Conservation (phyloP, 2,888 invertebrate species). For the Eristalis pertinax region DNA sequence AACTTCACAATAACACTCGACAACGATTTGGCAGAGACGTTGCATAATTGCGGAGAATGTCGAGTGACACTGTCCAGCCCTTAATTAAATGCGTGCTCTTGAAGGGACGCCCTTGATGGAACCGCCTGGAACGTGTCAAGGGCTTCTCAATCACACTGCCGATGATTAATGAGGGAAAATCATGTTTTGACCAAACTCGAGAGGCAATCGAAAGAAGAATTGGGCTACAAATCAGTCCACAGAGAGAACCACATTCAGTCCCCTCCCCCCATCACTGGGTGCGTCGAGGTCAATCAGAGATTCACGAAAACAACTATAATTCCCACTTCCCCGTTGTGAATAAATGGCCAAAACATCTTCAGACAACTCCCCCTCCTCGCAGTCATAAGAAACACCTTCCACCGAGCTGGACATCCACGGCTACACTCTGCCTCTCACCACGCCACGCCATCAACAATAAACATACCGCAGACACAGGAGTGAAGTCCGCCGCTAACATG, state of each 20-base stretch:
- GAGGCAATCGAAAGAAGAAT: neutral
- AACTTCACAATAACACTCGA: neutral
- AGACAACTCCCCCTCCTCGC: neutral
- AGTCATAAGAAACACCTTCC: neutral
- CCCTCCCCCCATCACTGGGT: too few relatives aligned
- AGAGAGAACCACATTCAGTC: too few relatives aligned
- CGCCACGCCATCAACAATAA: slow-evolving; percentile 42
- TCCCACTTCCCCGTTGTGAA: neutral
- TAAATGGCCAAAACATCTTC: neutral
- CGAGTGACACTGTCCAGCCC: neutral
- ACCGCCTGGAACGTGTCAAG: neutral
- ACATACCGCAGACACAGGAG: slow-evolving; percentile 50
- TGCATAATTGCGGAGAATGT: neutral
- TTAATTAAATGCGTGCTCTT: neutral
- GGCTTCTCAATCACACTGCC: neutral
- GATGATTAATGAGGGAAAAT: neutral
- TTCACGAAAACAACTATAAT: too few relatives aligned
- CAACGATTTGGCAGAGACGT: neutral
- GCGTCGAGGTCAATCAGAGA: too few relatives aligned
- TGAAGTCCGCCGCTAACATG: slow-evolving; percentile 59
- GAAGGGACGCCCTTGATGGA: neutral
- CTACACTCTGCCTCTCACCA: neutral
- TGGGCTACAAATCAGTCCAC: neutral
- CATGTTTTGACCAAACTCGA: neutral
- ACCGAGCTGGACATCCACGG: neutral